These are phyloP conservation scores for Drosophila recens DNA, from an alignment of 2,888 invertebrate species.

Conservation along the genomic window DNA sequence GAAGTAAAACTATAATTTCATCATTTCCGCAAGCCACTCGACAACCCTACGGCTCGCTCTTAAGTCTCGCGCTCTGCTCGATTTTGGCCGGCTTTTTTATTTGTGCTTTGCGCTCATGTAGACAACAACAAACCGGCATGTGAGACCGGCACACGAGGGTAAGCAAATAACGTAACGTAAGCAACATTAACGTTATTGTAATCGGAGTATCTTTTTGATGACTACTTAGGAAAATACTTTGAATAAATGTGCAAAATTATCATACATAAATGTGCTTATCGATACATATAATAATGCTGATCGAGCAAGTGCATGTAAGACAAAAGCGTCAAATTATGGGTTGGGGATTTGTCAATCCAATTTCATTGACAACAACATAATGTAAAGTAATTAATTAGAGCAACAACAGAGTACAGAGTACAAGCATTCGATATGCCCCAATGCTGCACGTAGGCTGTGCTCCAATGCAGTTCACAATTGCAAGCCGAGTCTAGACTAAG, in stretches of 20 bases:
- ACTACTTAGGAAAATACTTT: neutral
- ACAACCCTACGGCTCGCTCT: slow-evolving; percentile 64
- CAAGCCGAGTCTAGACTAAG: slow-evolving; percentile 59
- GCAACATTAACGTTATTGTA: slow-evolving; percentile 6
- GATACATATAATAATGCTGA: slow-evolving; percentile 5
- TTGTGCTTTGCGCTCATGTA: slow-evolving; percentile 21
- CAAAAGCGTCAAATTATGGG: too few relatives aligned
- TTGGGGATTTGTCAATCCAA: slow-evolving; percentile 22
- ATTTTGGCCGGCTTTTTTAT: slow-evolving; percentile 59
- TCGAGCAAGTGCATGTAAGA: too few relatives aligned
- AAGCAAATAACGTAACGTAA: slow-evolving; percentile 44
- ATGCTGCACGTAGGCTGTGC: slow-evolving; percentile 66
- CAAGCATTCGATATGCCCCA: slow-evolving; percentile 58
- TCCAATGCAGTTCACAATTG: slow-evolving; percentile 71
- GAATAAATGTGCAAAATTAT: slow-evolving; percentile 12
- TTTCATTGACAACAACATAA: slow-evolving; percentile 30
- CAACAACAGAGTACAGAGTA: slow-evolving; percentile 34
- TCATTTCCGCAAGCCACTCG: slow-evolving; percentile 15
- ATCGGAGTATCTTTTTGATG: neutral
- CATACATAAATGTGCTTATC: neutral
- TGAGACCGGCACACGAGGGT: slow-evolving; percentile 42
- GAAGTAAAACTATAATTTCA: neutral
- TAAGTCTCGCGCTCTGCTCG: slow-evolving; percentile 28
- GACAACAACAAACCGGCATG: slow-evolving; percentile 58
- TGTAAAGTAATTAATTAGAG: slow-evolving; percentile 68